phyloP scores from a whole-genome alignment of 30 jellyfish, hydroid and myxozoan species.

The Turritopsis rubra region DNA sequence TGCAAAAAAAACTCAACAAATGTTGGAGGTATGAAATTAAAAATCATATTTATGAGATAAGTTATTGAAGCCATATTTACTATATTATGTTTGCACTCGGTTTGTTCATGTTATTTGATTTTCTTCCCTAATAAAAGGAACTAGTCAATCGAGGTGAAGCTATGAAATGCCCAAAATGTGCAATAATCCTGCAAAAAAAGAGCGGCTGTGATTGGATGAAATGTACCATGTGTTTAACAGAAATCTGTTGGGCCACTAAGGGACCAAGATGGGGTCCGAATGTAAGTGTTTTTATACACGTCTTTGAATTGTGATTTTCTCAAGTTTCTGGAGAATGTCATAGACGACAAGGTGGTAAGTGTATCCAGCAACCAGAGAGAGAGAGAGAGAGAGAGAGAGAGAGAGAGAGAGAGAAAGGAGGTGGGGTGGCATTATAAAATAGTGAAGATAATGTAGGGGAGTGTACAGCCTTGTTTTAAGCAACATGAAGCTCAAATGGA shows the following conservation, averaged over 20 bases:
- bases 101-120: not conserved
- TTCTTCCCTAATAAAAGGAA: constrained; percentile 31
- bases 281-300: constrained; percentile 15
- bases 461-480: too few species aligned
- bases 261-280: constrained; percentile 96
- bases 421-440: too few species aligned
- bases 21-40: constrained; percentile 58
- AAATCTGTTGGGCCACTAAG: constrained; percentile 90
- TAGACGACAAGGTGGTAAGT: too few species aligned
- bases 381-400: too few species aligned
- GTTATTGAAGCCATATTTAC: not conserved
- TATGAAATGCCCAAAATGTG: constrained; percentile 79
- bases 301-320: not conserved
- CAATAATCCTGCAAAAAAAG: constrained; percentile 61
- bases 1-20: constrained; percentile 68
- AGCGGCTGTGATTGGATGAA: constrained; percentile 93
- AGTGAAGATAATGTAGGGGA: too few species aligned
- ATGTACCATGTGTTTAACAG: constrained; percentile 88
- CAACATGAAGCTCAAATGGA: too few species aligned
- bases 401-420: too few species aligned
- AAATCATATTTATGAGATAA: not conserved
- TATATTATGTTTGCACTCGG: too few species aligned
- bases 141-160: constrained; percentile 66
- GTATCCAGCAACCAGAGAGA: too few species aligned
- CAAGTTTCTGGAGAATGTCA: too few species aligned